A percentile compares a stretch with the other conserved stretches of the same genome.
Conservation (phyloP, 2,113 vertebrate genomes). For the Psilopogon haemacephalus region DNA sequence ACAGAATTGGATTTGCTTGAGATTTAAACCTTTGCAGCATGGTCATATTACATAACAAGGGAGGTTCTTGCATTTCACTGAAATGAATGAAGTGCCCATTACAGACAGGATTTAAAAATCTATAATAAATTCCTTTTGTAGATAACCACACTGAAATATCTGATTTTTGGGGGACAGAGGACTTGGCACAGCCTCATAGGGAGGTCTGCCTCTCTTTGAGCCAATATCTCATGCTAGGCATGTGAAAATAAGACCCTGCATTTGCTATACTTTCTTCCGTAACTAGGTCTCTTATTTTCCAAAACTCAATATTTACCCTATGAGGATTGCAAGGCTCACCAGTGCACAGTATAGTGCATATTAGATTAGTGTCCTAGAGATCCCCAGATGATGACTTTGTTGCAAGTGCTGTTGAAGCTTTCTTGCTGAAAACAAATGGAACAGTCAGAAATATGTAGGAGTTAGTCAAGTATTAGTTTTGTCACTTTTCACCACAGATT, state of each 20-base stretch:
- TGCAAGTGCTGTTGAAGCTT: neutral
- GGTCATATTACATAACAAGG: neutral
- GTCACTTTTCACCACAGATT: neutral
- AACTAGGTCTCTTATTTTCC: neutral
- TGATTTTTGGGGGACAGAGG: neutral
- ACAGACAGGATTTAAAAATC: neutral
- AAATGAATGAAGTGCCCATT: slow-evolving; percentile 6
- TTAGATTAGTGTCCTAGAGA: neutral
- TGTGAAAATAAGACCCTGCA: neutral
- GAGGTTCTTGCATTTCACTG: neutral
- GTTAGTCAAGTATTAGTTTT: neutral
- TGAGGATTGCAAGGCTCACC: neutral
- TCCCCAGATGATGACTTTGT: neutral
- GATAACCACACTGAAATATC: neutral
- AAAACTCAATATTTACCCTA: neutral
- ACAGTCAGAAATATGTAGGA: neutral
- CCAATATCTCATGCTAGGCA: neutral
- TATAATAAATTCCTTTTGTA: slow-evolving; percentile 15
- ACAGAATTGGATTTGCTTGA: neutral
- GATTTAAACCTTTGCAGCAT: neutral
- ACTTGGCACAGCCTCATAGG: neutral
- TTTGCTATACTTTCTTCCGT: neutral
- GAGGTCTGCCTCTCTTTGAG: neutral
- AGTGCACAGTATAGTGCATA: neutral
- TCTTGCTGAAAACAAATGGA: neutral